Evolutionary conservation across 30 jellyfish, hydroid and myxozoan species (phyloP).

Genomic region (Clytia hemisphaerica): DNA sequence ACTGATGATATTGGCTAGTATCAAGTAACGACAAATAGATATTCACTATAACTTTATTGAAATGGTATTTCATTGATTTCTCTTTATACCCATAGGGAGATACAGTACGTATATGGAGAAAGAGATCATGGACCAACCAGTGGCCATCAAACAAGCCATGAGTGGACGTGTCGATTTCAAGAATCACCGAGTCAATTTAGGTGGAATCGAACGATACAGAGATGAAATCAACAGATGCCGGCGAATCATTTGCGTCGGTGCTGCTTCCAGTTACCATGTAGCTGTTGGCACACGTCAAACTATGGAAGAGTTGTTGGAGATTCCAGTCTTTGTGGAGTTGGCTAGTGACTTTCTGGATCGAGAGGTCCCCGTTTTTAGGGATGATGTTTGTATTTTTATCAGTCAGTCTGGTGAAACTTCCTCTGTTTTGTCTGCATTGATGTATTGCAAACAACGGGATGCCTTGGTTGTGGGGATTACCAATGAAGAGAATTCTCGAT

Average conservation of each 20-base stretch:
- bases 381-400: conserved; percentile 83
- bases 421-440: conserved; percentile 48
- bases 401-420: conserved; percentile 96
- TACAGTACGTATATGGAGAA: conserved; percentile 3
- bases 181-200: conserved; percentile 33
- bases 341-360: conserved; percentile 96
- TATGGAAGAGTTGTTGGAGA: conserved; percentile 77
- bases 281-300: conserved; percentile 88
- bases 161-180: conserved; percentile 7
- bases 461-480: conserved; percentile 88
- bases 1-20: too few species aligned
- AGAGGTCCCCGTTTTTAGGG: conserved; percentile 81
- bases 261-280: conserved; percentile 88
- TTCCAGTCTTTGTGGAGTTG: conserved; percentile 92
- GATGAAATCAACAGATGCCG: conserved; percentile 75
- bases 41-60: too few species aligned
- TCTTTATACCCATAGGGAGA: too few species aligned
- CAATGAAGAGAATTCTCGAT: conserved; percentile 64
- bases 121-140: conserved; percentile 12
- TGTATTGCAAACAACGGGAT: conserved; percentile 70
- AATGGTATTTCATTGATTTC: too few species aligned
- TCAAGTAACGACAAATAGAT: too few species aligned
- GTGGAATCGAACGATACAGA: conserved; percentile 67
- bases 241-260: conserved; percentile 75
- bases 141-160: background rate